Evolutionary conservation across 2,113 vertebrate genomes (phyloP).

Genomic region (Scomber scombrus): DNA sequence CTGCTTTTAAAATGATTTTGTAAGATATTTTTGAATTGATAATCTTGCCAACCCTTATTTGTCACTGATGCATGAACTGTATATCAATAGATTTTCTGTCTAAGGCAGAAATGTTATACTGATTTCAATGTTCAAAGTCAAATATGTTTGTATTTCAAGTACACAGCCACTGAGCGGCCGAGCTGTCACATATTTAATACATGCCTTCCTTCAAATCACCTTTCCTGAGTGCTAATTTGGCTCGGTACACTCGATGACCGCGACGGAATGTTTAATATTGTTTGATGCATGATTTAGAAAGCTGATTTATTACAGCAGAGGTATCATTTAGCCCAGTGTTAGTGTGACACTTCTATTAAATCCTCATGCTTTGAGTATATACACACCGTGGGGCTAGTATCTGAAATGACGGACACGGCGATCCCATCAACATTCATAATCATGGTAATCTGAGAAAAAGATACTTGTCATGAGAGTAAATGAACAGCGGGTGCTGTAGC

Average conservation of each 20-base stretch:
- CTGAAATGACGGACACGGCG: constrained; percentile 13
- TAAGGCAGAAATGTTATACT: not conserved
- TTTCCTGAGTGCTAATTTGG: constrained; percentile 41
- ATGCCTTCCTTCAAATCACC: constrained; percentile 31
- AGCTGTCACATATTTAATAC: constrained; percentile 31
- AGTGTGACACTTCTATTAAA: constrained; percentile 48
- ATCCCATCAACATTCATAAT: constrained; percentile 47
- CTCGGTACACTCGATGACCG: not conserved
- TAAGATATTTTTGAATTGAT: too few relatives aligned
- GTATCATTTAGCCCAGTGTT: constrained; percentile 44
- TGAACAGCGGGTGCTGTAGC: constrained; percentile 18
- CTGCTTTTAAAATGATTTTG: too few relatives aligned
- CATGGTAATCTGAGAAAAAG: constrained; percentile 34
- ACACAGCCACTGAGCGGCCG: not conserved
- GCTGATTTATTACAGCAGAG: constrained; percentile 56
- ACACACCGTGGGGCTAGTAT: constrained; percentile 5
- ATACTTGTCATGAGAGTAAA: constrained; percentile 37
- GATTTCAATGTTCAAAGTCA: constrained; percentile 27
- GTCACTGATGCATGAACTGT: too few relatives aligned
- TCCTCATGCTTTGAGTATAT: not conserved
- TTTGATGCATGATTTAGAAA: constrained; percentile 50
- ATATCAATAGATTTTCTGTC: not conserved
- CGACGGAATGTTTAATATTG: constrained; percentile 44
- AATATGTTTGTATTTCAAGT: constrained; percentile 24
- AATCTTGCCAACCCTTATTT: too few relatives aligned